Base-by-base conservation (phyloP, 2,797 vertebrate genomes). In the Sebastolobus alascanus region DNA sequence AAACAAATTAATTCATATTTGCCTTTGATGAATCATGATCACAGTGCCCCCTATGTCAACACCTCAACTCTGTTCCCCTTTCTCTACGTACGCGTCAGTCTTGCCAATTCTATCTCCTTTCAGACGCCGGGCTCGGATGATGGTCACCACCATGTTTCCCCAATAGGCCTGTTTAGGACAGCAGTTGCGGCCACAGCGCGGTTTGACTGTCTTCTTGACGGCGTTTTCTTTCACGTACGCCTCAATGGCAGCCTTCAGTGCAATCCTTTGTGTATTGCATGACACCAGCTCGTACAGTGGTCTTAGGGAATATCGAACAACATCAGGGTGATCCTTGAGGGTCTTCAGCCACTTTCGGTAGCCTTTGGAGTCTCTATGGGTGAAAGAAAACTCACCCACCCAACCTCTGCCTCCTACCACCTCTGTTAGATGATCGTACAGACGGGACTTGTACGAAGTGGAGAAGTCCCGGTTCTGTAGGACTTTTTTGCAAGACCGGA, bases 371-470 rank as follows among this genome's bases (percentile, higher is more conserved):
- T 87, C 37, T 22, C 84, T 65, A 2, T 0, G 6, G 25, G 3
- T 35, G 20, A 88, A 27, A 25, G 83, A 74, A 75, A 89, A 87
- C 35, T 85, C 50, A 2, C 86, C 87, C 0, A 2, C 0, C 92
- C 90, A 92, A 6, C 68, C 73, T 1, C 0, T 38, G 3, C 90
- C 90, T 74, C 92, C 92, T 4, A 37, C 11, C 67, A 93, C 78
- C 11, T 88, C 74, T 4, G 6, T 58, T 5, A 16, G 8, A 27
- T 8, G 56, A 13, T 7, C 29, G 1, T 0, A 7, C 5, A 43
- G 65, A 13, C 72, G 18, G 2, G 54, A 27, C 31, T 59, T 67
- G 65, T 27, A 88, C 0, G 0, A 3, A 20, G 46, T 60, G 27
- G 60, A 16, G 0, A 2, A 0, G 6, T 40, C 82, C 14, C 5